Conservation (phyloP, 1,140 invertebrate genomes). For the Ganaspis sp. region DNA sequence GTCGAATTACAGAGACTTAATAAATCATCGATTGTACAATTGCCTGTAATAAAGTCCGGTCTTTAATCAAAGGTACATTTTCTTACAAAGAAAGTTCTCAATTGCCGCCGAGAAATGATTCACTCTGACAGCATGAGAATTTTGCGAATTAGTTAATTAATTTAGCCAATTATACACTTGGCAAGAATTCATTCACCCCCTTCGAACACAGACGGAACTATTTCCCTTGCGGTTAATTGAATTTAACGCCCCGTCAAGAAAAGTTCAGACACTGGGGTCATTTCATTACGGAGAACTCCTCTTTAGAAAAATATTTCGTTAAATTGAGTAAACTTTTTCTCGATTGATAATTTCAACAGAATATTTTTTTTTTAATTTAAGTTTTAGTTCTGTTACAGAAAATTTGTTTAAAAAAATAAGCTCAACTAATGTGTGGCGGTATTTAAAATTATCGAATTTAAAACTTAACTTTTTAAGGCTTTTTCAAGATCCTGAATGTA, state of each 20-base stretch:
- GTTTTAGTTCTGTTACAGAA: too few relatives aligned
- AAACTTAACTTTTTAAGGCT: too few relatives aligned
- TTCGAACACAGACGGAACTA: neutral
- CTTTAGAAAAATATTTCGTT: too few relatives aligned
- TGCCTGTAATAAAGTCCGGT: constrained; percentile 5
- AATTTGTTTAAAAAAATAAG: too few relatives aligned
- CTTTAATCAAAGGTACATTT: neutral
- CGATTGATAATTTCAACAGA: too few relatives aligned
- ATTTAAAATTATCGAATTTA: too few relatives aligned
- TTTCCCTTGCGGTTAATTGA: constrained; percentile 4
- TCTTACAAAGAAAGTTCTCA: neutral
- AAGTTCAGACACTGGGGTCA: neutral
- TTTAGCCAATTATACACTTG: constrained; percentile 7
- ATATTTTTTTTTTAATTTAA: too few relatives aligned
- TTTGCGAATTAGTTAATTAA: constrained; percentile 23
- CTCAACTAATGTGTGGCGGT: too few relatives aligned
- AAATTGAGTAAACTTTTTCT: neutral
- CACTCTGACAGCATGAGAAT: neutral
- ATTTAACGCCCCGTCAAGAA: neutral
- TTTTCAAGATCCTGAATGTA: too few relatives aligned
- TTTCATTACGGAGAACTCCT: neutral
- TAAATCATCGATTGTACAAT: constrained; percentile 14
- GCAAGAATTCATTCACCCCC: constrained; percentile 1
- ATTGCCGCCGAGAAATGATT: constrained; percentile 15
- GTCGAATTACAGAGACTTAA: neutral